phyloP scores from a whole-genome alignment of 2,797 vertebrate species.

The Pampus argenteus region DNA sequence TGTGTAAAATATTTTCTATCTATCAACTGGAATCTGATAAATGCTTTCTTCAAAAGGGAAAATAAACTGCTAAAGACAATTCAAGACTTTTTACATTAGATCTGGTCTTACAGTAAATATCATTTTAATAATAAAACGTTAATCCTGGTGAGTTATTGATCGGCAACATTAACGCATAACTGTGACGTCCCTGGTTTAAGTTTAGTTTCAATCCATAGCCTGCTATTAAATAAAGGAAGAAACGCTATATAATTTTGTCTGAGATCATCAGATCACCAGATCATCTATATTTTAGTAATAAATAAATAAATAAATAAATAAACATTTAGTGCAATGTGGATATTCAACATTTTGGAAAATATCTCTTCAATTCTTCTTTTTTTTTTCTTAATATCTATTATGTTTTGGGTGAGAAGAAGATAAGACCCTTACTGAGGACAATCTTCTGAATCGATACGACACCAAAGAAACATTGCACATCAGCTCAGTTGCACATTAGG shows the following conservation, averaged over 20 bases:
- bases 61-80: slow-evolving; percentile 54
- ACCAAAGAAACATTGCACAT: slow-evolving; percentile 48
- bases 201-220: background rate
- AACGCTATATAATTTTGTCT: background rate
- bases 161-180: slow-evolving; percentile 1
- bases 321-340: slow-evolving; percentile 1
- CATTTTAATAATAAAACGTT: no score
- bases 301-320: background rate
- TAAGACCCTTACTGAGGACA: slow-evolving; percentile 48
- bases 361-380: slow-evolving; percentile 27
- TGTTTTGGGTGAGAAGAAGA: slow-evolving; percentile 49
- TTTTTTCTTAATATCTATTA: slow-evolving; percentile 14
- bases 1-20: slow-evolving; percentile 32
- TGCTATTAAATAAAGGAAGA: slow-evolving; percentile 15
- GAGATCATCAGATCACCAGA: slow-evolving; percentile 11
- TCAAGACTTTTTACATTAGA: slow-evolving; percentile 6
- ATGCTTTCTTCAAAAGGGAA: slow-evolving; percentile 61
- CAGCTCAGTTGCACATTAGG: slow-evolving; percentile 37
- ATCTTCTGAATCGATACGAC: slow-evolving; percentile 46
- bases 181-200: slow-evolving; percentile 6
- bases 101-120: slow-evolving; percentile 1
- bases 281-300: slow-evolving; percentile 16
- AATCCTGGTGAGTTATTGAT: slow-evolving; percentile 14
- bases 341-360: slow-evolving; percentile 41
- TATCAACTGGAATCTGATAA: slow-evolving; percentile 67